Evolutionary conservation across 2,888 invertebrate species (phyloP), one percentile per base, ranked within the genome.

Genomic region (Allacma fusca): DNA sequence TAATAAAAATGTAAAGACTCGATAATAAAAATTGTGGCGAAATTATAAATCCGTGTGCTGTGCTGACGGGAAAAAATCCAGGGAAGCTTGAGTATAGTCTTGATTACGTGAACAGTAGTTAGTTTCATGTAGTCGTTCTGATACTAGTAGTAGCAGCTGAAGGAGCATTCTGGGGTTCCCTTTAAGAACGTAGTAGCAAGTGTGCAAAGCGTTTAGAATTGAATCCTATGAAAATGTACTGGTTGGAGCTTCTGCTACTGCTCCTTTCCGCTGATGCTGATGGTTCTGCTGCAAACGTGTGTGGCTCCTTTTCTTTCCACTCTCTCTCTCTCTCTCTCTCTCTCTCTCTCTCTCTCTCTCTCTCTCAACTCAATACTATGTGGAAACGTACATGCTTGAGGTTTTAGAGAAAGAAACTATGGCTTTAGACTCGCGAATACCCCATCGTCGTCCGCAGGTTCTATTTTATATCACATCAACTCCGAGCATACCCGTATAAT

Each of bases 221-320:
- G 26, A 65, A 65, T 65, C 26, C 19, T 26, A 65, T 65, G 65
- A 65, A 26, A 65, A 65, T 1, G 50, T 50, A 50, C n/a, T 28
- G 19, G 65, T 65, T 65, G 28, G 16, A 28, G 65, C 65, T 65
- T 65, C 65, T 65, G 65, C 65, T 65, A 50, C 65, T 65, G 65
- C 65, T 65, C 65, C 65, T 65, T 29, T 19, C 26, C 65, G 24
- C n/a, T 65, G 28, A 65, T 65, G 26, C 28, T 65, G 65, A 19
- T 28, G 26, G 28, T 65, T 26, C 28, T 65, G 28, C 62, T 62
- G 26, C 62, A 62, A 62, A 62, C 26, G 23, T 62, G 24, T 26
- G n/a, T 26, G 62, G 26, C 65, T 65, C 65, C 24, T 65, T 19
- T 65, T 26, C 65, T 65, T 24, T 24, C 65, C 24, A 1, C 28